Evolutionary conservation across 2,888 invertebrate species (phyloP).

Genomic region (Plebejus melissa): DNA sequence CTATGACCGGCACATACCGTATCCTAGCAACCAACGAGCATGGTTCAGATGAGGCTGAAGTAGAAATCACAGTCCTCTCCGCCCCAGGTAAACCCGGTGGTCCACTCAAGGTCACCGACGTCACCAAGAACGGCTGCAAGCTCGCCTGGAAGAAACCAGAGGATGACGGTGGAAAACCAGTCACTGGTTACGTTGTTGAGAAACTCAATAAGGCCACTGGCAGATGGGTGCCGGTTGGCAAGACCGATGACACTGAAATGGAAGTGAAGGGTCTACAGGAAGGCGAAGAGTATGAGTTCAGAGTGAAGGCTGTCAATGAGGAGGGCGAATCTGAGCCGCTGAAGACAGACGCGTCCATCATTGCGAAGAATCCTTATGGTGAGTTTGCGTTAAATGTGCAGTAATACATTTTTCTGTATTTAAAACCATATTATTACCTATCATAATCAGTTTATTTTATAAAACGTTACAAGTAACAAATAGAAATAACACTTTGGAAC

Average conservation of each 20-base stretch:
- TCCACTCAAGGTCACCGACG: constrained; percentile 91
- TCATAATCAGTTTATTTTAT: too few relatives aligned
- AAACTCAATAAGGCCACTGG: constrained; percentile 95
- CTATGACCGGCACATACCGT: constrained; percentile 94
- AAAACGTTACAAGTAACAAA: too few relatives aligned
- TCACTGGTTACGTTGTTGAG: constrained; percentile 95
- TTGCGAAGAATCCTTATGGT: constrained; percentile 98
- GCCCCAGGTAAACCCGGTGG: constrained; percentile 93
- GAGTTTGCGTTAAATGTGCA: constrained; percentile 40
- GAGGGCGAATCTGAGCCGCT: constrained; percentile 97
- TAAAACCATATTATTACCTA: too few relatives aligned
- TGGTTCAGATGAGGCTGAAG: constrained; percentile 94
- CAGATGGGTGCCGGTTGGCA: constrained; percentile 95
- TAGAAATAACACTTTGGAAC: too few relatives aligned
- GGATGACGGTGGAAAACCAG: constrained; percentile 96
- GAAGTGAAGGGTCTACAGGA: constrained; percentile 91
- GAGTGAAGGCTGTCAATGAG: constrained; percentile 95
- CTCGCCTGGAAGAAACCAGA: constrained; percentile 96
- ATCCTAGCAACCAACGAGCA: constrained; percentile 94
- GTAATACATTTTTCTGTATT: too few relatives aligned
- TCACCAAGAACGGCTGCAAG: constrained; percentile 93
- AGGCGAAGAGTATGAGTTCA: constrained; percentile 93
- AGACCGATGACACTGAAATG: constrained; percentile 91
- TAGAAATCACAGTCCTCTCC: constrained; percentile 92
- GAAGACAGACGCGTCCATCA: constrained; percentile 91